Base-by-base conservation (phyloP, 2,797 vertebrate genomes). In the Acanthornis magna region DNA sequence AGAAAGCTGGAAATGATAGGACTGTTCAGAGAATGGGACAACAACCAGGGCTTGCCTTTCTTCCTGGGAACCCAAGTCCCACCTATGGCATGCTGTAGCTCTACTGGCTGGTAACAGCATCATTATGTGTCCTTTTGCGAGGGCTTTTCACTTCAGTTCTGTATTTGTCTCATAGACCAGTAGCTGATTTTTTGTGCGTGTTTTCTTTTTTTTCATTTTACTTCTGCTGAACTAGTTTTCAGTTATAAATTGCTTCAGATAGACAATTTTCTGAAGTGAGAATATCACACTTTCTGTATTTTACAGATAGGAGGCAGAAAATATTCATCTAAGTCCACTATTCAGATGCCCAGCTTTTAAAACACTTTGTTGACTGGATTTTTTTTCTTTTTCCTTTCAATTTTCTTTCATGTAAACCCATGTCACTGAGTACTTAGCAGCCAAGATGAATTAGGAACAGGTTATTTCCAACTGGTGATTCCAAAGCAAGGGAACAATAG, bases 101-200 rank as follows among this genome's bases (percentile, higher is more conserved):
- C 47, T 72, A 13, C 32, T 72, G 48, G 30, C 51, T 70, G 65
- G 15, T 27, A 36, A 40, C 2, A 54, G 16, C 0, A 0, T 3
- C 23, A 26, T 58, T 57, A 1, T 9, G 3, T 60, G 53, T 60
- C 26, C 21, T 80, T 61, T 15, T 17, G 18, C 0, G 0, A 61
- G 30, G 29, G 36, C 25, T 74, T 80, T 77, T 79, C 25, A 14
- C n/a, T 72, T 73, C 63, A 30, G 18, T 50, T 93, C 30, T 77
- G 10, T 2, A 0, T 58, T 84, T 82, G 4, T 57, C 11, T 83
- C 34, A 10, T 15, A 84, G 10, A 68, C 2, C 8, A 43, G 36
- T 7, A 65, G 47, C 22, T 0, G 0, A 40, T 53, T 51, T 38
- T 57, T 20, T 29, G 10, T 12, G 10, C 9, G 3, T 4, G 4